Base-by-base conservation (phyloP, 2,113 vertebrate species). In the Bostrychus sinensis region DNA sequence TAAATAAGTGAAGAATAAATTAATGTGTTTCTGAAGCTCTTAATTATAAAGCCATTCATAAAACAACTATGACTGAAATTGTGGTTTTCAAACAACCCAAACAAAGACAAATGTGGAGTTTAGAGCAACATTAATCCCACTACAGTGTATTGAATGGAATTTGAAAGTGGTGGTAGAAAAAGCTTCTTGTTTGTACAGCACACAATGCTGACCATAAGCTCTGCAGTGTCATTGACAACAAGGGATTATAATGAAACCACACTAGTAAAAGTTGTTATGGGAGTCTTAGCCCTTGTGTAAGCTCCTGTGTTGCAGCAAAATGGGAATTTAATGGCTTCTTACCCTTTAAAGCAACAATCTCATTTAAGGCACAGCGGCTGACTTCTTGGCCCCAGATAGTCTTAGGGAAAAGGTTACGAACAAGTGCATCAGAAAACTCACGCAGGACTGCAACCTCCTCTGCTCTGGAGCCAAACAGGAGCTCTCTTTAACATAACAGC, bases 291-390 rank as follows among this genome's bases (percentile, higher is more conserved):
- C 4, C 50, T 76, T 74, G 59, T 75, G 57, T 38, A 78, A 71
- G 60, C 55, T 7, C 9, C 37, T 26, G 25, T 11, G 26, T 69
- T 74, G 45, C 51, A 67, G 55, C 57, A 61, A 16, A 70, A 28
- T 63, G 70, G 37, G 32, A 16, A 72, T 66, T 39, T 42, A 74
- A 77, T 30, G 62, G 51, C 60, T 72, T 51, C 88, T 85, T 81
- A 93, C 92, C 90, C 86, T 92, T 92, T 48, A 89, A 62, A 42
- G 91, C 88, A 64, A 93, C 28, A 36, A 92, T 88, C 80, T 93
- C 92, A 63, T 81, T 90, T 67, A 93, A 82, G 81, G 80, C 73
- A 82, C 88, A 91, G 62, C 61, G 77, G 86, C 84, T 83, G 78
- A 91, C 63, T 61, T 89, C 75, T 43, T 80, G 73, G 32, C 69